Evolutionary conservation across 2,888 invertebrate genomes (phyloP), one percentile per base, ranked within the genome.

Genomic region (Pammene fasciana): DNA sequence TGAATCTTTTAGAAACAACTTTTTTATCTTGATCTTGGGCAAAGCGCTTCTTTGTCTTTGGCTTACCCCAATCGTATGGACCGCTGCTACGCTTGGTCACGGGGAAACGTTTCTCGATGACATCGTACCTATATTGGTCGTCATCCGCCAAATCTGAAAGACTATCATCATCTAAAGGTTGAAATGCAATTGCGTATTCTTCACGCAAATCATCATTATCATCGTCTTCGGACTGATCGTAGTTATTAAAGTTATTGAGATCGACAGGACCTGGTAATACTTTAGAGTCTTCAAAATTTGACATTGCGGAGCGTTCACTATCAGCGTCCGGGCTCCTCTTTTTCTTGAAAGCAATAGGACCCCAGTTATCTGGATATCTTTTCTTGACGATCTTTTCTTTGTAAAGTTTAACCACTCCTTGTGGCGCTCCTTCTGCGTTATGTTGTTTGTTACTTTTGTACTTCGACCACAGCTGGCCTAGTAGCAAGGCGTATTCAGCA

Each of bases 1-100:
- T 82, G 65, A 89, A 91, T 4, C 83, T 73, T 75, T 86, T 89
- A 16, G 83, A 74, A 54, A 82, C 81, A 54, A 87, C 85, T 46
- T 83, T 84, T 75, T 88, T 88, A 46, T 84, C 85, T 75, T 87
- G 86, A 70, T 83, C 84, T 72, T 80, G 78, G 3, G 76, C 80
- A 74, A 84, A 89, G 48, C 87, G 79, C 77, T 88, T 92, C 73
- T 86, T 87, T 73, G 82, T 92, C 73, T 86, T 87, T 73, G 82
- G 88, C 41, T 76, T 75, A 57, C 81, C 84, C 36, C 82, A 79
- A 65, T 80, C 83, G 71, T 77, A 88, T 14, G 82, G 86, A 14
- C 88, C 90, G 72, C 94, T 94, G 61, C 95, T 95, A 1, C 96
- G 92, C 82, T 96, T 96, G 4, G 94, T 86, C 0, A 96, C 94